A percentile compares a stretch with the other conserved stretches of the same genome.
phyloP scores from a whole-genome alignment of 2,113 vertebrate genomes.

The Tetrax tetrax region DNA sequence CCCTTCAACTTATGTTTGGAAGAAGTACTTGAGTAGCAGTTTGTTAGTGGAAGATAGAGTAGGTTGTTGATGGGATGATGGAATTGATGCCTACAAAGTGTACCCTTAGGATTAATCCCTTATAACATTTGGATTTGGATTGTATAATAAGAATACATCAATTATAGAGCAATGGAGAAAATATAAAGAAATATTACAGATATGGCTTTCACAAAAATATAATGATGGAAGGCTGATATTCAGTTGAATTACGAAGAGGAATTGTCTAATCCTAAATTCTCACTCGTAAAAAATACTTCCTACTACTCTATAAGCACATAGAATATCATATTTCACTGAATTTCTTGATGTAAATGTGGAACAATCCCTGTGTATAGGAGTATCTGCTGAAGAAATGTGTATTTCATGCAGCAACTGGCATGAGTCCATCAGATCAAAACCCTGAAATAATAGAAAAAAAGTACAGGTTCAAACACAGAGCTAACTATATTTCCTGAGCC shows the following conservation, averaged over 20 bases:
- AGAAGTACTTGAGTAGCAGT: background rate
- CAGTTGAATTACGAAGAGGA: background rate
- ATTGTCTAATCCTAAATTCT: background rate
- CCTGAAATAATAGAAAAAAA: background rate
- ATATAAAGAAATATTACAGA: background rate
- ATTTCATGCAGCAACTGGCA: slow-evolving; percentile 68
- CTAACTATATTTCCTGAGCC: background rate
- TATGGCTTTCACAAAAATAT: background rate
- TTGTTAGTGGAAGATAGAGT: background rate
- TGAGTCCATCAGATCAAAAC: slow-evolving; percentile 68
- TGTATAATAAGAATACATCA: background rate
- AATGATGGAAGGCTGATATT: background rate
- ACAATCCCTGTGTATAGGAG: slow-evolving; percentile 55
- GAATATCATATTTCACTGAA: slow-evolving; percentile 67
- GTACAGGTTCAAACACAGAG: background rate
- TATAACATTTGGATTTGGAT: background rate
- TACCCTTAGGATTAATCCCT: background rate
- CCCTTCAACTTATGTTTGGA: background rate
- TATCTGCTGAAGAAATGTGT: slow-evolving; percentile 50
- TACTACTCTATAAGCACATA: slow-evolving; percentile 70
- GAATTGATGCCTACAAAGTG: background rate
- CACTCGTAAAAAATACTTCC: background rate
- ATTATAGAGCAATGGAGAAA: background rate
- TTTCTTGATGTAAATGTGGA: slow-evolving; percentile 67
- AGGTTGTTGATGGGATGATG: background rate